phyloP scores from a whole-genome alignment of 2,888 invertebrate genomes.

The Protonemura montana region DNA sequence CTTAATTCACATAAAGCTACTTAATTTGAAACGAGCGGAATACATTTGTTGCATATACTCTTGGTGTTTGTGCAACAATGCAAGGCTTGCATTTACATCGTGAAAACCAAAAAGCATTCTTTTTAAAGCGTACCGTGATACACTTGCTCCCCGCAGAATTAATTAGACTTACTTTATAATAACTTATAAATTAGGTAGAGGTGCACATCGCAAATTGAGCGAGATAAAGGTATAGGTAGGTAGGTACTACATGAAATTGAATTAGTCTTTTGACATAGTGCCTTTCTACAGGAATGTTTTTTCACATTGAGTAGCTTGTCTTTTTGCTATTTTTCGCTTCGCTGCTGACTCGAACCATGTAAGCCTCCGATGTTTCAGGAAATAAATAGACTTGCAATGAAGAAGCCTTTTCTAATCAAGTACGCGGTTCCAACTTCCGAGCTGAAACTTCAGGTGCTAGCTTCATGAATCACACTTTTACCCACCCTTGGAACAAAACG shows the following conservation, averaged over 20 bases:
- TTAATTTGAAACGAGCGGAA: not conserved
- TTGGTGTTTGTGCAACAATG: not conserved
- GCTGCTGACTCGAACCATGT: not conserved
- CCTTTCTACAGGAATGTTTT: not conserved
- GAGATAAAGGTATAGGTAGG: not conserved
- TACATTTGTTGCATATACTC: not conserved
- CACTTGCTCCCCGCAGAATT: not conserved
- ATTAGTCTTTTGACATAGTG: not conserved
- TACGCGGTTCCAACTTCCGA: not conserved
- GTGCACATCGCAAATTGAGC: not conserved
- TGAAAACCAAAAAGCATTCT: not conserved
- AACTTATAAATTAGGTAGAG: not conserved
- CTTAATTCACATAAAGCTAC: not conserved
- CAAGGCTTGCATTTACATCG: not conserved
- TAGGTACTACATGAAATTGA: not conserved
- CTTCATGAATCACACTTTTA: conserved; percentile 29
- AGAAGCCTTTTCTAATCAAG: conserved; percentile 14
- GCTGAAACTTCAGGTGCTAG: not conserved
- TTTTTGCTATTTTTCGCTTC: not conserved
- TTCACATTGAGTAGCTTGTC: not conserved
- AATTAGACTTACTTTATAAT: not conserved
- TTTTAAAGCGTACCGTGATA: not conserved
- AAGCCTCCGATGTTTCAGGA: not conserved
- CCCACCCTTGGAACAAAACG: conserved; percentile 27
- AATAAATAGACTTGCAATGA: not conserved